Conservation (phyloP, 1,140 invertebrate species). For the Elysia chlorotica region DNA sequence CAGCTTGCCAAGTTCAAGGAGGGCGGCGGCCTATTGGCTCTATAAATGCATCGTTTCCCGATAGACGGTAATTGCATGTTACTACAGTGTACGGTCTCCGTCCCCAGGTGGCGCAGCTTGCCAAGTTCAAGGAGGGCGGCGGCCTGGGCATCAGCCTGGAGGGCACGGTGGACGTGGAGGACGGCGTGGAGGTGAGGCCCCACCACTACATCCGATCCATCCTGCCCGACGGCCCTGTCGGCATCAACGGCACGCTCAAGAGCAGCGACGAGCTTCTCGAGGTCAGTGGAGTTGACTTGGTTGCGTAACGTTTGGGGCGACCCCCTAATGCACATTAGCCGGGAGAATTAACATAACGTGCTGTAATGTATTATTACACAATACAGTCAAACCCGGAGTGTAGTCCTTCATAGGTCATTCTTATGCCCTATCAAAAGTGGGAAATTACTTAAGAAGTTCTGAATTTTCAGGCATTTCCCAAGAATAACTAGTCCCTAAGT, state of each 20-base stretch:
- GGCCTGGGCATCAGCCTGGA: conserved; percentile 95
- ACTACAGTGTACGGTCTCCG: background rate
- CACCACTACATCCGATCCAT: conserved; percentile 77
- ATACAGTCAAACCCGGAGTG: too few species aligned
- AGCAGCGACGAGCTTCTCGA: conserved; percentile 89
- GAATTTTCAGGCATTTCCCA: too few species aligned
- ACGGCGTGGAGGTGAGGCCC: conserved; percentile 70
- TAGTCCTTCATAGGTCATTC: too few species aligned
- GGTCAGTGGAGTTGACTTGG: too few species aligned
- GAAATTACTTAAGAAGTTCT: too few species aligned
- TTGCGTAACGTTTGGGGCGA: too few species aligned
- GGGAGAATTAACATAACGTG: too few species aligned
- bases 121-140: conserved; percentile 83
- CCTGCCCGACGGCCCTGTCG: conserved; percentile 91
- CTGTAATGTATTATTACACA: too few species aligned
- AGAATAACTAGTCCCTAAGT: too few species aligned
- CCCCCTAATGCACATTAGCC: too few species aligned
- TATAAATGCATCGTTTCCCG: background rate
- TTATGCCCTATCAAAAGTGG: too few species aligned
- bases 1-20: conserved; percentile 80
- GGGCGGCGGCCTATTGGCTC: conserved; percentile 71
- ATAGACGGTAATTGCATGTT: background rate
- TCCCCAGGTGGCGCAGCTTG: conserved; percentile 78
- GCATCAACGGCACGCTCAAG: conserved; percentile 77
- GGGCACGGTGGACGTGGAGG: conserved; percentile 84